A percentile compares a stretch with the other conserved stretches of the same genome.
Conservation (phyloP, 2,888 invertebrate species). For the Idaea dimidiata region DNA sequence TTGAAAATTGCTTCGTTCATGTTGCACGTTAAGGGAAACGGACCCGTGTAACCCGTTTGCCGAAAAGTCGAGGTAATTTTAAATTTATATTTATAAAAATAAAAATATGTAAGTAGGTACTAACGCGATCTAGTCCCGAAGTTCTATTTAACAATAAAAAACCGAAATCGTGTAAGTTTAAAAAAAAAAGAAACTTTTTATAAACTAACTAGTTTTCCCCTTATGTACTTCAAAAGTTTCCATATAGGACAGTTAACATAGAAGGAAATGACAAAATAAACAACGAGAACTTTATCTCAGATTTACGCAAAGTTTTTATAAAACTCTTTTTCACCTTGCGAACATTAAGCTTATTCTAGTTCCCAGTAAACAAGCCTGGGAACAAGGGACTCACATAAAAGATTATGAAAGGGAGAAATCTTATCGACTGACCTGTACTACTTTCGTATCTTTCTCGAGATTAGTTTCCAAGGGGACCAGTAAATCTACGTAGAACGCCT, state of each 20-base stretch:
- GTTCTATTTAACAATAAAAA: not conserved
- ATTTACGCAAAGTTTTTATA: conserved; percentile 50
- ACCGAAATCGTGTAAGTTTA: too few species aligned
- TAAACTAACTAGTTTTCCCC: not conserved
- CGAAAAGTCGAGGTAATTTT: too few species aligned
- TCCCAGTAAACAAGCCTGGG: conserved; percentile 57
- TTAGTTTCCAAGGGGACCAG: conserved; percentile 96
- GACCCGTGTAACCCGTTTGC: too few species aligned
- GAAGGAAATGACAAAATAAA: not conserved
- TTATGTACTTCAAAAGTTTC: not conserved
- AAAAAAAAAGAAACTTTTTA: too few species aligned
- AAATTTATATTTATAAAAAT: too few species aligned
- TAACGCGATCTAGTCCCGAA: too few species aligned
- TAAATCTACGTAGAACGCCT: conserved; percentile 96
- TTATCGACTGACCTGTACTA: conserved; percentile 87
- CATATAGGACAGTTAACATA: not conserved
- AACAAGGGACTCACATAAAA: conserved; percentile 48
- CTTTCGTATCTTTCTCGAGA: conserved; percentile 96
- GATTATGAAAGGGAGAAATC: conserved; percentile 52
- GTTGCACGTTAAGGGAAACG: too few species aligned
- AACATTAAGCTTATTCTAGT: conserved; percentile 35
- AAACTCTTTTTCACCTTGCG: conserved; percentile 53
- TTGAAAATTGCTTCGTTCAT: too few species aligned
- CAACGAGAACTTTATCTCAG: not conserved
- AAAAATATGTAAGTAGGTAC: too few species aligned